Evolutionary conservation across 1,140 invertebrate genomes (phyloP).

Genomic region (Centruroides vittatus): DNA sequence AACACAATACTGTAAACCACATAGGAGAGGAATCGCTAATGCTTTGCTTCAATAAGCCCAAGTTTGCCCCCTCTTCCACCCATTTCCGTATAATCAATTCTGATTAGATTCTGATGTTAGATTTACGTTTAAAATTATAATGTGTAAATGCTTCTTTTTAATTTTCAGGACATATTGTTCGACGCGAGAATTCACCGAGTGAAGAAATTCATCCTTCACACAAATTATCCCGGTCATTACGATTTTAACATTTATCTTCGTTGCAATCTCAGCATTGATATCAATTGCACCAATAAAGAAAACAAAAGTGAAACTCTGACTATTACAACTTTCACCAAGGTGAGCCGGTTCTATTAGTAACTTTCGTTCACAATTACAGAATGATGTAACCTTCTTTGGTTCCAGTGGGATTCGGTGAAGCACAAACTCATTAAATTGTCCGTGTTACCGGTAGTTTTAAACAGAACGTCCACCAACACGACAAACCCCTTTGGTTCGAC

Average conservation of each 20-base stretch:
- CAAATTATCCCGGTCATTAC: conserved; percentile 97
- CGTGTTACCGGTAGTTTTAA: conserved; percentile 79
- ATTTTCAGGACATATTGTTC: conserved; percentile 82
- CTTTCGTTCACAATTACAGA: background rate
- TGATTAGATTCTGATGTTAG: background rate
- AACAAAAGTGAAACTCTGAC: conserved; percentile 23
- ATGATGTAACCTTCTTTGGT: background rate
- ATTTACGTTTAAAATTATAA: background rate
- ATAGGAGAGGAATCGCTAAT: too few species aligned
- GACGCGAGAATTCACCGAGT: conserved; percentile 84
- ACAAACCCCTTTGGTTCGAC: conserved; percentile 94
- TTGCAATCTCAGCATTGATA: conserved; percentile 50
- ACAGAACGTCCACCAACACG: conserved; percentile 84
- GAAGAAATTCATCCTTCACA: conserved; percentile 95
- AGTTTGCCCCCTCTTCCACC: too few species aligned
- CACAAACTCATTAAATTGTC: conserved; percentile 62
- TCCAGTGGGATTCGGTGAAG: conserved; percentile 71
- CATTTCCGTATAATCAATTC: background rate
- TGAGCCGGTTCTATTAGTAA: conserved; percentile 7
- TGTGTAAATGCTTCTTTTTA: too few species aligned
- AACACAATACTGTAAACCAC: too few species aligned
- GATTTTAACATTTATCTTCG: conserved; percentile 98
- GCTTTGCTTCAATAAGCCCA: too few species aligned
- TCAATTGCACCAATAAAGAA: background rate
- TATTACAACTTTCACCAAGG: conserved; percentile 33